A percentile compares a stretch with the other conserved stretches of the same genome.
These are phyloP conservation scores for Linepithema humile DNA, from an alignment of 1,140 invertebrate genomes.

Conservation along the genomic window DNA sequence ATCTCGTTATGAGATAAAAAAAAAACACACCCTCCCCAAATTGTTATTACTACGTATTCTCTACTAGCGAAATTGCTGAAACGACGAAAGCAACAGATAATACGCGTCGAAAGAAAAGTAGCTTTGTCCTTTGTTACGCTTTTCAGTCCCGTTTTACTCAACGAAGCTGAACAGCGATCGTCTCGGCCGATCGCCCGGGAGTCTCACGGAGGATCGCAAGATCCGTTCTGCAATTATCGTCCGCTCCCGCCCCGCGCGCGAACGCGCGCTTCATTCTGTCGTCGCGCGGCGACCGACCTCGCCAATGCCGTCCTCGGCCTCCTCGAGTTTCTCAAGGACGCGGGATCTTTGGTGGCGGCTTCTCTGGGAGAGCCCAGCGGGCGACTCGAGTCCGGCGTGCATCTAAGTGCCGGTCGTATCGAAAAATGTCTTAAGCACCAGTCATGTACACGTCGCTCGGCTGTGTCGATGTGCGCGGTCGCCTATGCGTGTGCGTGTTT, in stretches of 20 bases:
- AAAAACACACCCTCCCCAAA: too few relatives aligned
- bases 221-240: slow-evolving; percentile 65
- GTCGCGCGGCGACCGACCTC: slow-evolving; percentile 27
- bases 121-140: neutral
- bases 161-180: neutral
- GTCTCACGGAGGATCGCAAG: slow-evolving; percentile 47
- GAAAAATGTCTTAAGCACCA: slow-evolving; percentile 79
- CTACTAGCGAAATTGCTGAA: neutral
- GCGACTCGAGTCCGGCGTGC: slow-evolving; percentile 64
- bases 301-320: slow-evolving; percentile 61
- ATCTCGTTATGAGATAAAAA: neutral
- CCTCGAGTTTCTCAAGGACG: slow-evolving; percentile 71
- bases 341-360: slow-evolving; percentile 61
- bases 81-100: neutral
- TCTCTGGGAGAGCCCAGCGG: slow-evolving; percentile 68
- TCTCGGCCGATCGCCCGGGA: slow-evolving; percentile 29
- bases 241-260: neutral
- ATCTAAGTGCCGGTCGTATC: slow-evolving; percentile 75
- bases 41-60: neutral
- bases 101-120: neutral
- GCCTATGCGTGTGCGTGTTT: slow-evolving; percentile 67
- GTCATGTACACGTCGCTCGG: slow-evolving; percentile 75
- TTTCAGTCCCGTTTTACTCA: neutral
- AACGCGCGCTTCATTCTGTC: neutral
- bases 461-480: slow-evolving; percentile 48